Evolutionary conservation across 2,888 invertebrate species (phyloP).

Genomic region (Lochmaea capreae): DNA sequence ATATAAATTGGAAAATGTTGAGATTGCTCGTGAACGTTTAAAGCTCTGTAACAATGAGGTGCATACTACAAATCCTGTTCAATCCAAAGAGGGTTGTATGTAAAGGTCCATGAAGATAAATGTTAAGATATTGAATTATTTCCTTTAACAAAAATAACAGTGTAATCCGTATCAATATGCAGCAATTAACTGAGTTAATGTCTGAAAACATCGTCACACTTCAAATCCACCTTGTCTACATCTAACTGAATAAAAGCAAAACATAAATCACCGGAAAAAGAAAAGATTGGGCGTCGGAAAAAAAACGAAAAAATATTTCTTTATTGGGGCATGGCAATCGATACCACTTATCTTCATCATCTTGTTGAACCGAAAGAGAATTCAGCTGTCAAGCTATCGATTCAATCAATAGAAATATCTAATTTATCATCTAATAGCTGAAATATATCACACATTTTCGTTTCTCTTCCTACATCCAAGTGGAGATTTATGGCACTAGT

Average conservation of each 20-base stretch:
- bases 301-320: constrained; percentile 30
- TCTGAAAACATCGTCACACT: background rate
- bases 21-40: too few relatives aligned
- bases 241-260: constrained; percentile 24
- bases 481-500: constrained; percentile 38
- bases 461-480: constrained; percentile 27
- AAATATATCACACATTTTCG: constrained; percentile 43
- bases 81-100: too few relatives aligned
- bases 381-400: constrained; percentile 36
- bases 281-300: constrained; percentile 9
- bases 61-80: too few relatives aligned
- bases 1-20: too few relatives aligned
- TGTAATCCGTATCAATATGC: too few relatives aligned
- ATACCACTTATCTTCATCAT: constrained; percentile 36
- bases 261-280: constrained; percentile 27
- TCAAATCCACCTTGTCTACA: background rate
- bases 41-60: too few relatives aligned
- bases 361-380: constrained; percentile 33
- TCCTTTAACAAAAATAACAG: too few relatives aligned
- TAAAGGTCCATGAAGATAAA: too few relatives aligned
- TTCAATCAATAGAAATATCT: constrained; percentile 40
- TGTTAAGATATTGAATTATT: too few relatives aligned
- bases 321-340: constrained; percentile 25
- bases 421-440: constrained; percentile 42
- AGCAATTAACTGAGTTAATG: background rate